Percentiles rank a stretch among this genome's conserved stretches.
phyloP scores from a whole-genome alignment of 2,113 vertebrate genomes.

The Pituophis catenifer region DNA sequence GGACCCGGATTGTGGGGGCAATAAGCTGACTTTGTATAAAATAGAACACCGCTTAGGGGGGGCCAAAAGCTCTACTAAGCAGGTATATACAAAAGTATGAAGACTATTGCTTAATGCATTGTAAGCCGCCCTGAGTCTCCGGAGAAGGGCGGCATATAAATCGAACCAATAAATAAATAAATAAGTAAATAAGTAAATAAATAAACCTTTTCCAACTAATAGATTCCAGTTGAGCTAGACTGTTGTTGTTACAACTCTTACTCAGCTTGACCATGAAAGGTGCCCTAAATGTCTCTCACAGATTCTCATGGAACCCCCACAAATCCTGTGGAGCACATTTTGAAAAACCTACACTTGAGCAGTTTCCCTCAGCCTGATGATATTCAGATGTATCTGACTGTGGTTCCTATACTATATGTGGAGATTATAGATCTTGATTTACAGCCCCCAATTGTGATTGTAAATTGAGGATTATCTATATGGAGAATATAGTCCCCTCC shows the following conservation, averaged over 20 bases:
- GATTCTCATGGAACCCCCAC: too few relatives aligned
- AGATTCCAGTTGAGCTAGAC: neutral
- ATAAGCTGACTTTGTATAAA: too few relatives aligned
- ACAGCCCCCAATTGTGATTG: neutral
- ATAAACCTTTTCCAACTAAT: neutral
- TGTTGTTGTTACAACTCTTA: neutral
- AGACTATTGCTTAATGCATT: too few relatives aligned
- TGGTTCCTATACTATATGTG: neutral
- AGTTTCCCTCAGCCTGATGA: neutral
- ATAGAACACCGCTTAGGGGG: too few relatives aligned
- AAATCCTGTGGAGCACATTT: neutral
- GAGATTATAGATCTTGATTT: neutral
- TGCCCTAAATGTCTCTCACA: neutral
- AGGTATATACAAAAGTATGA: too few relatives aligned
- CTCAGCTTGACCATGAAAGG: neutral
- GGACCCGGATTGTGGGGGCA: too few relatives aligned
- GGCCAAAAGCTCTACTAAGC: too few relatives aligned
- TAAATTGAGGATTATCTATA: neutral
- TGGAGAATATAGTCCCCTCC: neutral
- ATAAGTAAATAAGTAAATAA: too few relatives aligned
- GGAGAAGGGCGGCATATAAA: too few relatives aligned
- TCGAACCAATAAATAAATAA: too few relatives aligned
- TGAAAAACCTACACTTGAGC: neutral
- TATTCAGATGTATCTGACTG: neutral
- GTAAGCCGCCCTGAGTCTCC: too few relatives aligned